A percentile compares a stretch with the other conserved stretches of the same genome.
phyloP scores from a whole-genome alignment of 64 coral and sea anemone species.

The Acropora tenuis region DNA sequence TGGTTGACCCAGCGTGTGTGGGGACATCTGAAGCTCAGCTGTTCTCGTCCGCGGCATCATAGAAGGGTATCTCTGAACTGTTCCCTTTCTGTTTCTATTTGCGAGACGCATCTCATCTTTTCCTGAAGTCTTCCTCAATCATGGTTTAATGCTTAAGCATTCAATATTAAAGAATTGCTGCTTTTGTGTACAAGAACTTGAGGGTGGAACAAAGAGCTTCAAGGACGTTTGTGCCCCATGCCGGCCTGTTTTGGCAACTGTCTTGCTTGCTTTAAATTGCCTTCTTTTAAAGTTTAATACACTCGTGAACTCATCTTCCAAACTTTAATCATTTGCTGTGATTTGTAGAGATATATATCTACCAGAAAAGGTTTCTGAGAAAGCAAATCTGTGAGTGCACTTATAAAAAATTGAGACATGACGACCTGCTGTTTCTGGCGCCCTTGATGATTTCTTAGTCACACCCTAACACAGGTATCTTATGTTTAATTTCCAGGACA shows the following conservation, averaged over 20 bases:
- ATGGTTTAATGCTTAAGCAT: neutral
- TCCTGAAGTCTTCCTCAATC: conserved; percentile 12
- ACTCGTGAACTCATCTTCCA: neutral
- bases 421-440: conserved; percentile 9
- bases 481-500: neutral
- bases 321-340: neutral
- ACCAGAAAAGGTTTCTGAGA: neutral
- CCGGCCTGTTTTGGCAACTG: neutral
- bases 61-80: conserved; percentile 5
- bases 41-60: too few relatives aligned
- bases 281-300: too few relatives aligned
- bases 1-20: too few relatives aligned
- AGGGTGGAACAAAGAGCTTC: neutral
- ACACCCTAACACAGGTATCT: neutral
- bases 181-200: neutral
- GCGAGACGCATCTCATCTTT: neutral
- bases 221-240: neutral
- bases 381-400: neutral
- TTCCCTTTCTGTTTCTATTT: neutral
- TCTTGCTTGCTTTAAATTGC: too few relatives aligned
- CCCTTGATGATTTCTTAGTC: neutral
- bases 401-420: neutral
- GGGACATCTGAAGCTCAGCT: too few relatives aligned
- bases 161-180: neutral
- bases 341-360: neutral